Percentiles rank a stretch among this genome's conserved stretches.
Evolutionary conservation across 2,797 vertebrate genomes (phyloP).

Genomic region (Pseudopleuronectes americanus): DNA sequence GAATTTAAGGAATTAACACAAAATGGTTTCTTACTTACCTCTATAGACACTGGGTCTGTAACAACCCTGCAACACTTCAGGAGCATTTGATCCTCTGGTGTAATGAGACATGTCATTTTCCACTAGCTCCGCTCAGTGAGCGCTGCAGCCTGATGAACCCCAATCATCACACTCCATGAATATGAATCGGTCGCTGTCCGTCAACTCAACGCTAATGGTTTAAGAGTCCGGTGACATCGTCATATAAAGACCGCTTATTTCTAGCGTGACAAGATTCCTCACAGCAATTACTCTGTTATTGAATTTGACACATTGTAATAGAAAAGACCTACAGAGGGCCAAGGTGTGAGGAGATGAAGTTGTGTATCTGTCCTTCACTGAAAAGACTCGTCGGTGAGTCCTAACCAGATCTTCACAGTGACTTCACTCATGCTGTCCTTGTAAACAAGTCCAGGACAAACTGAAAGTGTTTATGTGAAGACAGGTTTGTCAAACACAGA

Average conservation of each 20-base stretch:
- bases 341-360: slow-evolving; percentile 12
- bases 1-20: background rate
- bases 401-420: slow-evolving; percentile 18
- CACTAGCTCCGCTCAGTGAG: slow-evolving; percentile 51
- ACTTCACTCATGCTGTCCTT: slow-evolving; percentile 18
- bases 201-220: slow-evolving; percentile 53
- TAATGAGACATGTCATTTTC: slow-evolving; percentile 64
- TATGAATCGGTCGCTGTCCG: slow-evolving; percentile 53
- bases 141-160: slow-evolving; percentile 46
- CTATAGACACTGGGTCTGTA: background rate
- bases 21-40: slow-evolving; percentile 1
- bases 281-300: slow-evolving; percentile 59
- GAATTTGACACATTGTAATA: slow-evolving; percentile 65
- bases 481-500: no score
- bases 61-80: slow-evolving; percentile 12
- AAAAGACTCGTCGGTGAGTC: slow-evolving; percentile 45
- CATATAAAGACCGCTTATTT: slow-evolving; percentile 49
- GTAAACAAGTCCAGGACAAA: slow-evolving; percentile 20
- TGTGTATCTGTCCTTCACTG: slow-evolving; percentile 44
- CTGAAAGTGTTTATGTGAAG: slow-evolving; percentile 18
- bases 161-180: slow-evolving; percentile 49
- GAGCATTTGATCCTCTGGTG: slow-evolving; percentile 23
- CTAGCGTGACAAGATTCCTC: slow-evolving; percentile 55
- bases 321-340: slow-evolving; percentile 40
- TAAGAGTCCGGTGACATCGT: slow-evolving; percentile 50